Evolutionary conservation across 2,888 invertebrate species (phyloP), one percentile per base, ranked within the genome.

Genomic region (Ophion ellenae): DNA sequence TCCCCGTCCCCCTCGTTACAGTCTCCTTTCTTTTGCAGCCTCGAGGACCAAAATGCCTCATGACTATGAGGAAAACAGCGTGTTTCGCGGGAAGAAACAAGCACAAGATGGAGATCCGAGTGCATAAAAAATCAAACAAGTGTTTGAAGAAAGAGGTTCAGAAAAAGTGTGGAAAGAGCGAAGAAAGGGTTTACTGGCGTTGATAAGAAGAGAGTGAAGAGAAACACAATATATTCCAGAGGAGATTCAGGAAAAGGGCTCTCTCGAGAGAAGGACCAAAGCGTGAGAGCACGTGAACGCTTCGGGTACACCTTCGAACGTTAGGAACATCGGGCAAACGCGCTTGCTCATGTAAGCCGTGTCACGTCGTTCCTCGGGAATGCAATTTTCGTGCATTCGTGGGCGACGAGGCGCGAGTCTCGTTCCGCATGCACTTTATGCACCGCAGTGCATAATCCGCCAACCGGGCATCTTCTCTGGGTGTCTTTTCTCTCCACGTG

Each of bases 401-500:
- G 89, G 87, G 90, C 91, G 90, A 88, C 89, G 89, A 90, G 86
- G 89, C 90, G 90, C 88, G 89, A 90, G 88, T 86, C 90, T 91
- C 90, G 91, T 92, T 92, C 88, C 88, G 90, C 89, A 90, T 92
- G 91, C 92, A 90, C 90, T 92, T 90, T 91, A 90, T 90, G 90
- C 90, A 89, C 87, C 89, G 87, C 84, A 88, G 89, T 90, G 91
- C 91, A 92, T 92, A 93, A 93, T 92, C 92, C 89, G 87, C 89
- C 87, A 87, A 80, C 69, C 81, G 80, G 79, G 83, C 73, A 70
- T 84, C 75, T 76, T 78, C 84, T 77, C 80, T 47, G 83, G 40
- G n/a, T 80, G 78, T 71, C 57, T 70, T 75, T 45, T 32, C 74
- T 63, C 64, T 71, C 14, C 32, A 53, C 53, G 45, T 32, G 10